phyloP scores from a whole-genome alignment of 2,888 invertebrate species.

The Philopedon plagiatum region DNA sequence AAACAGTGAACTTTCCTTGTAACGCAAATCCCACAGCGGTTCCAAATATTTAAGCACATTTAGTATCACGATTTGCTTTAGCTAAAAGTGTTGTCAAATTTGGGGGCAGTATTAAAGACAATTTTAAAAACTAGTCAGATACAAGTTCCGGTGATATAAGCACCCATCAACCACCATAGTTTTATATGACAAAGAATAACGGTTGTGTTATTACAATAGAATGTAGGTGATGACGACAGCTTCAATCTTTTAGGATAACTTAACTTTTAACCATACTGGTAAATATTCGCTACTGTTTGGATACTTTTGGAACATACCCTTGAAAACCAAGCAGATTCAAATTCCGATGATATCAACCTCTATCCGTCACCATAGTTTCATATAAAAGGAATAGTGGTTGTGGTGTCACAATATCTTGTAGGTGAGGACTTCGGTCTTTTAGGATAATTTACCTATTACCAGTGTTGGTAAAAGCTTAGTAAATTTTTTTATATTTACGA shows the following conservation, averaged over 20 bases:
- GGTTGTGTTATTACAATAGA: background rate
- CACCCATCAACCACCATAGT: constrained; percentile 50
- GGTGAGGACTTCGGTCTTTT: too few species aligned
- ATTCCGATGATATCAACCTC: too few species aligned
- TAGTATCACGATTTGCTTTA: constrained; percentile 79
- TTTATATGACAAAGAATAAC: background rate
- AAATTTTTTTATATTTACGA: too few species aligned
- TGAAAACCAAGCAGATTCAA: too few species aligned
- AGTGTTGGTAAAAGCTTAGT: too few species aligned
- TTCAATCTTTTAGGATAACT: constrained; percentile 1
- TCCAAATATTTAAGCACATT: constrained; percentile 77
- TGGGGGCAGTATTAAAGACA: constrained; percentile 39
- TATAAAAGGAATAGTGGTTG: too few species aligned
- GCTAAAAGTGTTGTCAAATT: constrained; percentile 68
- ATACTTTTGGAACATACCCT: background rate
- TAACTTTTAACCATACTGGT: constrained; percentile 1
- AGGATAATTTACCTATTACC: too few species aligned
- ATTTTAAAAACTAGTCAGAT: constrained; percentile 28
- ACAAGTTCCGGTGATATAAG: constrained; percentile 39
- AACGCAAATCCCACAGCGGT: constrained; percentile 68
- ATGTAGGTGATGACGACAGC: background rate
- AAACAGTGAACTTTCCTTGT: constrained; percentile 68
- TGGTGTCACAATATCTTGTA: too few species aligned
- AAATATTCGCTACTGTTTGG: constrained; percentile 4
- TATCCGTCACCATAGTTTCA: too few species aligned